phyloP scores from a whole-genome alignment of 2,888 invertebrate genomes.

The Sceliomorpha sp. region DNA sequence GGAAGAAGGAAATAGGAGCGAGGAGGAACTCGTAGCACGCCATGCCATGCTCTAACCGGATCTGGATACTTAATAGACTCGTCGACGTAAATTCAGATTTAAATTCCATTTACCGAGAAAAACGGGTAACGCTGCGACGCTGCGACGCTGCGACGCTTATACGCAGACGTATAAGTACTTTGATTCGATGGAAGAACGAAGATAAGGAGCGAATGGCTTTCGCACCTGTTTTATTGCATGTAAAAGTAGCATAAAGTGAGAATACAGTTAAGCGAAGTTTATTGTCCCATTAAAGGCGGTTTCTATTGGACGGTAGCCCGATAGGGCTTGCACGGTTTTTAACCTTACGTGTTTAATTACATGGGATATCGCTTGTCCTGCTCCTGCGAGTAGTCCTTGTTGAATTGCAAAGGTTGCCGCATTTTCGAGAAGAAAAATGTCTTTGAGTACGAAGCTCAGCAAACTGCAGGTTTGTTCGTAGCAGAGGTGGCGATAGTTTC shows the following conservation, averaged over 20 bases:
- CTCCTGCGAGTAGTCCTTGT: no score
- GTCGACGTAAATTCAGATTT: conserved; percentile 64
- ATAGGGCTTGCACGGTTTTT: no score
- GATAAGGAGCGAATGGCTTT: conserved; percentile 4
- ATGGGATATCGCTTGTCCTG: no score
- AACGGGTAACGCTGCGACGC: conserved; percentile 22
- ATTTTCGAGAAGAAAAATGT: no score
- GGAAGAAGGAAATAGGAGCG: conserved; percentile 8
- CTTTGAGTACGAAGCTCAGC: no score
- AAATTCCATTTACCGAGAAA: conserved; percentile 55
- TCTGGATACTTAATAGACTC: conserved; percentile 58
- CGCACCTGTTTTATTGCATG: conserved; percentile 5
- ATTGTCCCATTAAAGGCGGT: background rate
- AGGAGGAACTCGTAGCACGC: conserved; percentile 19
- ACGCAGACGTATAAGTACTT: background rate
- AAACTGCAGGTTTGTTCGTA: no score
- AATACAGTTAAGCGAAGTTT: conserved; percentile 1
- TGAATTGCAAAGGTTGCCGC: no score
- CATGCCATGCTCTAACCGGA: conserved; percentile 13
- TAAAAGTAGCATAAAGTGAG: background rate
- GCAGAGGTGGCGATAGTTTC: no score
- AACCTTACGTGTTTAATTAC: no score
- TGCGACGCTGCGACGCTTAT: conserved; percentile 17
- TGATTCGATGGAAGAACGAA: conserved; percentile 6
- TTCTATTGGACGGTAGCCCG: no score